Conservation (phyloP, 37 sponge, comb jelly and placozoan genomes). For the Spongilla lacustris region DNA sequence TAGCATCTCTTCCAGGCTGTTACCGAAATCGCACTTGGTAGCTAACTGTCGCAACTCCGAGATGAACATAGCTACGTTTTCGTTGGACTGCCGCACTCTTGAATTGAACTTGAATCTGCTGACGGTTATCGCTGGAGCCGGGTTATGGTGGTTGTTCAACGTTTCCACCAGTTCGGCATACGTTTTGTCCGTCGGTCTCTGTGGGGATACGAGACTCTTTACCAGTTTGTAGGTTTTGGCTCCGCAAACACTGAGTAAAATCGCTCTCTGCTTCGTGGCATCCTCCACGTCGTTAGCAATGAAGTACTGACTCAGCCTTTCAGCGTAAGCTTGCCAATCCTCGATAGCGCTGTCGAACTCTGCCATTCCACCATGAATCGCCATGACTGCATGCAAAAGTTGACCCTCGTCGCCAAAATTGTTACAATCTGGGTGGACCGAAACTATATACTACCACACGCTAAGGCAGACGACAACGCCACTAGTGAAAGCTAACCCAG, state of each 20-base stretch:
- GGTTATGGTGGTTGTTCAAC: not conserved
- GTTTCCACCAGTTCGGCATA: not conserved
- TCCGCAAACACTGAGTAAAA: not conserved
- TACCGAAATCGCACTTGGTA: too few species aligned
- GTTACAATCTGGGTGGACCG: not conserved
- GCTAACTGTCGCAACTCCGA: not conserved
- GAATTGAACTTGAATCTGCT: not conserved
- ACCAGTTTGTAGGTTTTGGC: not conserved
- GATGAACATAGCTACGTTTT: not conserved
- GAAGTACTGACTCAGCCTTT: slow-evolving; percentile 30
- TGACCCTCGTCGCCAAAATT: not conserved
- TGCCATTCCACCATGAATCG: not conserved
- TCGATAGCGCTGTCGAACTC: not conserved
- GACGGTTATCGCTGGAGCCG: not conserved
- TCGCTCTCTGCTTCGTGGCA: not conserved
- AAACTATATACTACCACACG: not conserved
- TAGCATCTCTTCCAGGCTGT: too few species aligned
- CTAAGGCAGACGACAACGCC: not conserved
- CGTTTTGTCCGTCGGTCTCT: not conserved
- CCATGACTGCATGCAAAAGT: not conserved
- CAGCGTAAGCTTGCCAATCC: slow-evolving; percentile 13
- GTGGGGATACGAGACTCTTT: not conserved
- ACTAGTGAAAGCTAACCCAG: not conserved
- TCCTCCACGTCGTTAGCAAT: not conserved
- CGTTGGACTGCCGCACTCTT: not conserved